Base-by-base conservation (phyloP, 2,888 invertebrate species). In the Euproctis similis region DNA sequence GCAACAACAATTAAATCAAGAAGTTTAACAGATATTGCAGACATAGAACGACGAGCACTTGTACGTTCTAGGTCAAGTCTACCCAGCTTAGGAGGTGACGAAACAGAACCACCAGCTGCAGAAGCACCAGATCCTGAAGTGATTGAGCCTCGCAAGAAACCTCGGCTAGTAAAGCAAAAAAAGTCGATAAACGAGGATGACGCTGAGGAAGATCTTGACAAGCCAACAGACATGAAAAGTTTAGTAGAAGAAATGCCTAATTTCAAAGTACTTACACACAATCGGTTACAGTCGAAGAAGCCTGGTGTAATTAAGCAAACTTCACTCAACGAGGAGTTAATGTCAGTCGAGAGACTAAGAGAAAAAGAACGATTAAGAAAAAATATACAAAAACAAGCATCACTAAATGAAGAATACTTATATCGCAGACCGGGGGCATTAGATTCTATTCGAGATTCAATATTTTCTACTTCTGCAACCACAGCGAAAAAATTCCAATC, bases 311-410 rank as follows among this genome's bases (percentile, higher is more conserved):
- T 89, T 39, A 93, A 96, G 59, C 95, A 96, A 66, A 91, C 93
- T 41, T 95, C 95, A 1, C 86, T 96, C 36, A 95, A 95, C 59
- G 95, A 95, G 64, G 95, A 95, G 63, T 78, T 95, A 8, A 94
- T 95, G 91, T 94, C 93, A 2, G 90, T 90, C n/a, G 95, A 94
- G 53, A 82, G 95, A 30, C 72, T 95, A 53, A 81, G 91, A 36
- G 95, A 95, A 64, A 95, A 94, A 54, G 94, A 95, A 62, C 86
- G 87, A 25, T 88, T 95, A 10, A 86, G 93, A 33, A 91, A 90
- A 57, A 92, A 94, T 58, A 94, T 95, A 45, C 94, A 93, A 63
- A 95, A 95, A 62, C 95, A 95, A 73, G 93, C 94, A 12, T 95
- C 95, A 4, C 76, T 95, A 8, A 95, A 95, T 60, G 95, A 95